A percentile compares a stretch with the other conserved stretches of the same genome.
Conservation (phyloP, 2,113 vertebrate species). For the Aptenodytes patagonicus region DNA sequence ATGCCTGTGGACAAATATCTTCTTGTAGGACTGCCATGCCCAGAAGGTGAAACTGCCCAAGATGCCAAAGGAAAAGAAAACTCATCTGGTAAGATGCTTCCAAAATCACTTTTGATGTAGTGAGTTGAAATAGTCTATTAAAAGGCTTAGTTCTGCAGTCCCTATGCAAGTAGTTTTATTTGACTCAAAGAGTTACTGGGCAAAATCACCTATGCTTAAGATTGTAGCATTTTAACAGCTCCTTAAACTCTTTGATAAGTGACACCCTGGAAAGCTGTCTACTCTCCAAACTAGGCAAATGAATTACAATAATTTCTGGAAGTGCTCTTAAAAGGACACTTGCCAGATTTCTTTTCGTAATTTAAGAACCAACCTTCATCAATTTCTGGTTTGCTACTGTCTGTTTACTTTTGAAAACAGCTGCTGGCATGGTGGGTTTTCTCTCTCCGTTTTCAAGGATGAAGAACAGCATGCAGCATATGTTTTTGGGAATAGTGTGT, state of each 20-base stretch:
- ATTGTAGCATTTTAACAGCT: background rate
- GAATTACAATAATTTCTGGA: background rate
- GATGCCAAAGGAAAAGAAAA: slow-evolving; percentile 53
- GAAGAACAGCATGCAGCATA: background rate
- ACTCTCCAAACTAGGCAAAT: background rate
- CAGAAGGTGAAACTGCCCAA: slow-evolving; percentile 57
- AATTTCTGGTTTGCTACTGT: background rate
- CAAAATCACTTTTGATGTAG: background rate
- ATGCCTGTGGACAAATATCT: slow-evolving; percentile 90
- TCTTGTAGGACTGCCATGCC: slow-evolving; percentile 67
- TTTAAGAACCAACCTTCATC: background rate
- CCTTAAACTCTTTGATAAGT: background rate
- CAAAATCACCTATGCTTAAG: background rate
- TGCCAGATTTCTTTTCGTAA: background rate
- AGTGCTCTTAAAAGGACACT: background rate
- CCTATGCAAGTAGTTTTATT: background rate
- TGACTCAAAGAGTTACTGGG: background rate
- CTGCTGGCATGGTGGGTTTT: background rate
- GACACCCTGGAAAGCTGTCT: background rate
- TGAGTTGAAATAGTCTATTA: background rate
- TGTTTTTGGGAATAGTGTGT: background rate
- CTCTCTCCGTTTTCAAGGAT: background rate
- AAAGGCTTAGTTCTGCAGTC: background rate
- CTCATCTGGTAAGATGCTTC: slow-evolving; percentile 76
- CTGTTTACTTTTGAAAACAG: background rate